phyloP scores from a whole-genome alignment of 2,113 vertebrate genomes.

The Cercopithecus mona region DNA sequence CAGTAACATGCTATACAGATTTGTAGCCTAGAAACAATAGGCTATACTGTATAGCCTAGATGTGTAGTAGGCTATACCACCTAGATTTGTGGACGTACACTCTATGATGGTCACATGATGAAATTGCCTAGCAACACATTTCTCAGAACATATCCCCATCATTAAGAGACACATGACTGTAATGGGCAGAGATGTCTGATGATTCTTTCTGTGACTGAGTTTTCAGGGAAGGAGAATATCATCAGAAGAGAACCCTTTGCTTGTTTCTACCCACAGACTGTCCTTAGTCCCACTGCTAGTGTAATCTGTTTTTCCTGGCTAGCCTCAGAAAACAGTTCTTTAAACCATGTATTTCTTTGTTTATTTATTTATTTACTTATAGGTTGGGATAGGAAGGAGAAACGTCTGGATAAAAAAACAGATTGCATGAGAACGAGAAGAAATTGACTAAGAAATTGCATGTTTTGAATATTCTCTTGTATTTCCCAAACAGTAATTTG shows the following conservation, averaged over 20 bases:
- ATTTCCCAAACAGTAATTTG: constrained; percentile 3
- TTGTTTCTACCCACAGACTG: not conserved
- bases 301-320: not conserved
- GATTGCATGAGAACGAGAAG: not conserved
- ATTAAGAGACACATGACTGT: not conserved
- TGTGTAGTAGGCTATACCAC: not conserved
- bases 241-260: not conserved
- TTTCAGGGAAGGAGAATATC: not conserved
- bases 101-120: not conserved
- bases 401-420: not conserved
- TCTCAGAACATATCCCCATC: not conserved
- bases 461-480: constrained; percentile 15
- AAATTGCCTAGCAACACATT: not conserved
- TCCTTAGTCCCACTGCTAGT: not conserved
- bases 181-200: not conserved
- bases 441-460: not conserved
- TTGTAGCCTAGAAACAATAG: not conserved
- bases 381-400: not conserved
- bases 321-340: not conserved
- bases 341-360: not conserved
- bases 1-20: not conserved
- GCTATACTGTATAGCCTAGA: not conserved
- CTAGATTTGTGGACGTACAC: not conserved
- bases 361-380: not conserved
- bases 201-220: not conserved